phyloP scores from a whole-genome alignment of 1,140 invertebrate species.

The Megalopta genalis region DNA sequence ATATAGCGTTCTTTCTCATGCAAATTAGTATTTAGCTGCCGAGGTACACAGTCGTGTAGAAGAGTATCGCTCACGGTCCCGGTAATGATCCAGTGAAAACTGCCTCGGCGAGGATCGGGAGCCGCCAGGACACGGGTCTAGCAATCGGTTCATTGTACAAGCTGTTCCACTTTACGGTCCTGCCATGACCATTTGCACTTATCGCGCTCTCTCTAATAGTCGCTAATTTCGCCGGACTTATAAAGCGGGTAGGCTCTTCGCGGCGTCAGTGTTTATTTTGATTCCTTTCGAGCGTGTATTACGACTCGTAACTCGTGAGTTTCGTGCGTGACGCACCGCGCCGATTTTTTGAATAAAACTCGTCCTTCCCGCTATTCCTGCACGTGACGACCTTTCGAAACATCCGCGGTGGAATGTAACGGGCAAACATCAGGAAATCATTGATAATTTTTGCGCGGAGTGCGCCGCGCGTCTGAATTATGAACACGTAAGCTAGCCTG shows the following conservation, averaged over 20 bases:
- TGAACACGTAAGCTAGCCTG: background rate
- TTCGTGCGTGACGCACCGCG: slow-evolving; percentile 31
- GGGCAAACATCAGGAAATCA: slow-evolving; percentile 52
- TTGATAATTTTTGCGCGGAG: slow-evolving; percentile 29
- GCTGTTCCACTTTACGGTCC: background rate
- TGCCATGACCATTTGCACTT: background rate
- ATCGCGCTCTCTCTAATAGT: background rate
- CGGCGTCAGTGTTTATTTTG: slow-evolving; percentile 19
- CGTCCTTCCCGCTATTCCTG: slow-evolving; percentile 48
- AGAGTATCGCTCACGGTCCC: too few relatives aligned
- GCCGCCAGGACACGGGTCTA: too few relatives aligned
- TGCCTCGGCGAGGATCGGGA: too few relatives aligned
- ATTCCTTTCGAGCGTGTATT: background rate
- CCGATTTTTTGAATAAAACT: slow-evolving; percentile 35
- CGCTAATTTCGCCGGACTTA: background rate
- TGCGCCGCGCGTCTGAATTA: slow-evolving; percentile 30
- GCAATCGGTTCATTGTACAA: background rate
- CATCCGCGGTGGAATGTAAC: slow-evolving; percentile 56
- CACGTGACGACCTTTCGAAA: slow-evolving; percentile 42
- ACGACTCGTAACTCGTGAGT: slow-evolving; percentile 24
- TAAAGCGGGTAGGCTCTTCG: background rate
- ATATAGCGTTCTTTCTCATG: too few relatives aligned
- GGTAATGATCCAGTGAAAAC: too few relatives aligned
- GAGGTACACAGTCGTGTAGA: too few relatives aligned
- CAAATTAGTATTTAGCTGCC: too few relatives aligned